Percentiles rank a stretch among this genome's conserved stretches.
phyloP scores from a whole-genome alignment of 2,888 invertebrate genomes.

The Diaphora mendica region DNA sequence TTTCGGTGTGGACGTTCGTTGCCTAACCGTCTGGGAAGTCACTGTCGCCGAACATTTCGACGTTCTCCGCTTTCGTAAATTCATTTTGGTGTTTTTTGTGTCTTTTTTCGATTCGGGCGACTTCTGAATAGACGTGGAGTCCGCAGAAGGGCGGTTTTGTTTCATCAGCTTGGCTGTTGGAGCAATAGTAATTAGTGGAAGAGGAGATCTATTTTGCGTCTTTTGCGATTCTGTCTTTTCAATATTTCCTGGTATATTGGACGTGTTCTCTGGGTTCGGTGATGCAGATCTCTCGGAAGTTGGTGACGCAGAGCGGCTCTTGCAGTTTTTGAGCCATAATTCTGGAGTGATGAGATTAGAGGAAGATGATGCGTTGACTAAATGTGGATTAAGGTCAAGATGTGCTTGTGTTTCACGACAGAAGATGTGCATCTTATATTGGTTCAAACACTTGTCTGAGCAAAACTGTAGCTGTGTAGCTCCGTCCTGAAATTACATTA shows the following conservation, averaged over 20 bases:
- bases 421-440: conserved; percentile 99
- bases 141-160: conserved; percentile 72
- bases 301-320: conserved; percentile 88
- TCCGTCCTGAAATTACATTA: conserved; percentile 89
- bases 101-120: conserved; percentile 81
- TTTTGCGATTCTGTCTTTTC: conserved; percentile 67
- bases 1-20: conserved; percentile 74
- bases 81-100: conserved; percentile 73
- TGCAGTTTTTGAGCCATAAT: conserved; percentile 94
- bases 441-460: conserved; percentile 97
- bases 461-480: conserved; percentile 96
- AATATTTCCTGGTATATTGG: conserved; percentile 51
- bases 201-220: conserved; percentile 73
- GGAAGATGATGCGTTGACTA: conserved; percentile 83
- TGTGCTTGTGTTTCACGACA: conserved; percentile 97
- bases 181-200: conserved; percentile 89
- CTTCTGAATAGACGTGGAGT: conserved; percentile 69
- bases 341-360: conserved; percentile 94
- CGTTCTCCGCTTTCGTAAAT: conserved; percentile 79
- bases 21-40: conserved; percentile 75
- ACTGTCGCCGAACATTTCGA: conserved; percentile 80
- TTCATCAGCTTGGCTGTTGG: conserved; percentile 89
- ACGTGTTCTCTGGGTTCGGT: conserved; percentile 76
- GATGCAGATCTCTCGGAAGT: conserved; percentile 85
- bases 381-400: conserved; percentile 93